Evolutionary conservation across 92 coral and sea anemone species (phyloP), one percentile per base, ranked within the genome.

Genomic region (Zoanthus sociatus): DNA sequence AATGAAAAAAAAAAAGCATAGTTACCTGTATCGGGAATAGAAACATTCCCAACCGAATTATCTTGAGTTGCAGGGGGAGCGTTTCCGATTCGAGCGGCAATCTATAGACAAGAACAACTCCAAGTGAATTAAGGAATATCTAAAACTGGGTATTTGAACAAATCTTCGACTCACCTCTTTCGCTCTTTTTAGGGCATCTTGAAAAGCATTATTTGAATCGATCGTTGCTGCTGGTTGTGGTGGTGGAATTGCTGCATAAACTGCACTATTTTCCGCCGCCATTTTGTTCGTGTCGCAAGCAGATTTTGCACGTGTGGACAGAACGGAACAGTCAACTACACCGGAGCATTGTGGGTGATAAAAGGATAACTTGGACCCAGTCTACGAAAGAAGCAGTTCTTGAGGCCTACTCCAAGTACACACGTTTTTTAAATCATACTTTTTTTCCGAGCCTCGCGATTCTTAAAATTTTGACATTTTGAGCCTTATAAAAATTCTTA

Each of bases 31-130:
- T 81, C 85, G 73, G 75, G 85, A 64, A 37, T 7, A 81, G 60
- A 17, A 44, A 12, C 73, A 26, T 8, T 21, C 42, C 14, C 16
- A 0, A 32, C 30, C n/a, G 63, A 5, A 6, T 21, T 48, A 4
- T 78, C 84, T 58, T 67, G 74, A 14, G 58, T 26, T 26, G 84
- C 58, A 6, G 84, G 84, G 14, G 85, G 85, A 20, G 85, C 85
- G 13, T 66, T 81, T 66, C 85, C 85, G 76, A 81, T 81, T 81
- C 85, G 85, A 81, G 85, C 85, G 37, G 85, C 85, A 58, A 81
- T 81, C 85, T 81, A 31, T 4, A 47, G 9, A 2, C 55, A 2
- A 20, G 76, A 18, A 47, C 66, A 66, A 46, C 12, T 9, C 50
- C 7, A 20, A 9, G 45, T 21, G 17, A 46, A 8, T 64, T 14